Evolutionary conservation across 2,797 vertebrate species (phyloP).

Genomic region (Coendou prehensilis): DNA sequence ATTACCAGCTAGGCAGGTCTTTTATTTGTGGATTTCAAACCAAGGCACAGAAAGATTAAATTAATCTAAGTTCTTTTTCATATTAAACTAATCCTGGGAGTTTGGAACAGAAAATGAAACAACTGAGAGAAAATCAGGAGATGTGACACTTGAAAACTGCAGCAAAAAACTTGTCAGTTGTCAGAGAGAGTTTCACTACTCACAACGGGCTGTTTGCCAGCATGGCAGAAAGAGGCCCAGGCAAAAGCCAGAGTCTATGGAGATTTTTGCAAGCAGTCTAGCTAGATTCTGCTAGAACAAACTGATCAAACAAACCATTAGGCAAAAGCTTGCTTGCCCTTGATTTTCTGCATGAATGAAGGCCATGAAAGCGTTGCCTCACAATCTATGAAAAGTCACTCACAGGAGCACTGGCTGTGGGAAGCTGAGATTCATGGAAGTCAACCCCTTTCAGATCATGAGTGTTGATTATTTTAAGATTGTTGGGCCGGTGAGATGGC

Average conservation of each 20-base stretch:
- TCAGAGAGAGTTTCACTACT: neutral
- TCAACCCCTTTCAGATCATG: neutral
- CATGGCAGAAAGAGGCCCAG: neutral
- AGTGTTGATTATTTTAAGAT: neutral
- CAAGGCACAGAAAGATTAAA: slow-evolving; percentile 37
- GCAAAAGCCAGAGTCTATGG: neutral
- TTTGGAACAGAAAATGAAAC: slow-evolving; percentile 51
- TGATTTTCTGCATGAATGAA: neutral
- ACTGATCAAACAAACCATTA: neutral
- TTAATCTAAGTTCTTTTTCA: slow-evolving; percentile 1
- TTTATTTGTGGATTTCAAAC: slow-evolving; percentile 38
- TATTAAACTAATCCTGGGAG: slow-evolving; percentile 44
- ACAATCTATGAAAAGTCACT: neutral
- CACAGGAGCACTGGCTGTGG: neutral
- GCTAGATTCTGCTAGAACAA: neutral
- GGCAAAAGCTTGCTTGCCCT: neutral
- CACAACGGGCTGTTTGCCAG: neutral
- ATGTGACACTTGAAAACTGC: neutral
- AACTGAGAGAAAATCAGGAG: slow-evolving; percentile 3
- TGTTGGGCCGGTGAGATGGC: too few species aligned
- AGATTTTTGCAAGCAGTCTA: neutral
- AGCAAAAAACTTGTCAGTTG: neutral
- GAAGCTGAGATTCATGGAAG: neutral
- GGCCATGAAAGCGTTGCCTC: neutral
- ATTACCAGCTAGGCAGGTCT: neutral